Evolutionary conservation across 2,888 invertebrate species (phyloP).

Genomic region (Formica aserva): DNA sequence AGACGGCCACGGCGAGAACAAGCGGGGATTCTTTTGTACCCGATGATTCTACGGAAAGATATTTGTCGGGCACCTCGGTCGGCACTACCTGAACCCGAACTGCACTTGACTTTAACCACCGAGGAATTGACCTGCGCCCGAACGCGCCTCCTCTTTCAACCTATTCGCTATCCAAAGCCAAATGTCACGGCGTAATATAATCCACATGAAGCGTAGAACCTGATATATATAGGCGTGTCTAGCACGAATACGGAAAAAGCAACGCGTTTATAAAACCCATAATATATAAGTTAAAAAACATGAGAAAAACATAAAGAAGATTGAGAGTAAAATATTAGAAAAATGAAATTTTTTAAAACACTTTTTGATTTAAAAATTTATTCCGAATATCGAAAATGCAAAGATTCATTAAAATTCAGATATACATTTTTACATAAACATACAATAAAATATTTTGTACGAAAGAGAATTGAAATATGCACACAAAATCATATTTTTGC

Average conservation of each 20-base stretch:
- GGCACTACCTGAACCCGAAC: conserved; percentile 53
- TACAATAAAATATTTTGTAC: neutral
- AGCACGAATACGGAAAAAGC: neutral
- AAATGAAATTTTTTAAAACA: neutral
- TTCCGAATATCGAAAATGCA: neutral
- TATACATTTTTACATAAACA: neutral
- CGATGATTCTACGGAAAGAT: conserved; percentile 62
- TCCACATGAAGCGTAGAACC: neutral
- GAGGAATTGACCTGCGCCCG: conserved; percentile 32
- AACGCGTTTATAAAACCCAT: neutral
- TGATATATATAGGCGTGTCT: neutral
- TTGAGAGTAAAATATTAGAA: neutral
- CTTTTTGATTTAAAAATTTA: neutral
- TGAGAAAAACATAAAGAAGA: neutral
- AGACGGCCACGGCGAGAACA: conserved; percentile 53
- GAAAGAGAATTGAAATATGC: neutral
- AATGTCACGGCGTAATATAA: conserved; percentile 41
- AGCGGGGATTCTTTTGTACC: conserved; percentile 53
- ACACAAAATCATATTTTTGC: conserved; percentile 5
- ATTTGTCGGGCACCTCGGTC: conserved; percentile 40
- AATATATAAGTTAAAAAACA: conserved; percentile 11
- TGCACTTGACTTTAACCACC: conserved; percentile 57
- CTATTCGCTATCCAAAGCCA: conserved; percentile 43
- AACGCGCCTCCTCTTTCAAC: conserved; percentile 30
- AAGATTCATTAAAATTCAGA: neutral